Base-by-base conservation (phyloP, 2,797 vertebrate genomes). In the Chloroceryle amazona region DNA sequence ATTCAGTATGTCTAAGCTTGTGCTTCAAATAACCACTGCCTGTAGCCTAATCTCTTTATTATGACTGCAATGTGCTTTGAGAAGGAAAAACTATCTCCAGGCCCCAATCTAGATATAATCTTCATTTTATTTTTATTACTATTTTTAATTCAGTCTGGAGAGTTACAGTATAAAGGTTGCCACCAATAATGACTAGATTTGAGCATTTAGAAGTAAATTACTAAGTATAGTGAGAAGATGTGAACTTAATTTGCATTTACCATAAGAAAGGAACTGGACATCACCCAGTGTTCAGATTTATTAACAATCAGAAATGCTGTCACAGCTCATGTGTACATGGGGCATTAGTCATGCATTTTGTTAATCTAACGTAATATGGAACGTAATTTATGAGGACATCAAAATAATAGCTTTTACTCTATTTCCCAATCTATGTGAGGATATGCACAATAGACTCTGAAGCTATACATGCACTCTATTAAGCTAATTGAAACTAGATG, bases 401-500 rank as follows among this genome's bases (percentile, higher is more conserved):
- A 98, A 98, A 98, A 98, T 98, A 98, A 98, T 97, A 97, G 97
- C 93, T 98, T 97, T 98, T 98, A 96, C 91, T 97, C 86, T 85
- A 96, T 97, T 98, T 98, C 73, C 86, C 83, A 80, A 96, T 94
- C 96, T 96, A 81, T 95, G 84, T 97, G 89, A 98, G 90, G 98
- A 97, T 75, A 98, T 94, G 97, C 98, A 98, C 97, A 98, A 98
- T 98, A 98, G 97, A 98, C 66, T 98, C 90, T 61, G 93, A 82
- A 97, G 96, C 96, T 97, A 97, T 97, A 96, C 91, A 95, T 96
- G 94, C 80, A 93, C 89, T 98, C 96, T 96, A 98, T 98, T 98
- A 98, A 94, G 89, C 91, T 98, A 98, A 98, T 98, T 98, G 98
- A 98, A 98, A 98, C 96, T 98, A 98, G 96, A 98, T 97, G 95